Percentiles rank a stretch among this genome's conserved stretches.
Evolutionary conservation across 2,113 vertebrate genomes (phyloP).

Genomic region (Zosterops japonicus): DNA sequence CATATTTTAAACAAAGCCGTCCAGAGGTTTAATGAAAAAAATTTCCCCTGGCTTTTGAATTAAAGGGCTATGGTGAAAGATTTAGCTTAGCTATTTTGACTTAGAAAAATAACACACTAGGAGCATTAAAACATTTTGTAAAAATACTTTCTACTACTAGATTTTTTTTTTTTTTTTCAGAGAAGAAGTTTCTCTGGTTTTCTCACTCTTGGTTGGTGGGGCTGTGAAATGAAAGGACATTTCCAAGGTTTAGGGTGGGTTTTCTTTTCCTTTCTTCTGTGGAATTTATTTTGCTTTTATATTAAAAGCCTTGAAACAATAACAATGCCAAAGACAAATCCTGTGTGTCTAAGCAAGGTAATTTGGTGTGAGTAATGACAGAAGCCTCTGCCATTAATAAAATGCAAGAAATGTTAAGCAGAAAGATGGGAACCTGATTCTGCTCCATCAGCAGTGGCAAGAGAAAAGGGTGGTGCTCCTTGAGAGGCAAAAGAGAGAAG

Average conservation of each 20-base stretch:
- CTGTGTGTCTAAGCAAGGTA: background rate
- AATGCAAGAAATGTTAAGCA: background rate
- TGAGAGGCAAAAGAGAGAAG: background rate
- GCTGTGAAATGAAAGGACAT: background rate
- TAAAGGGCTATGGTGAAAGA: constrained; percentile 66
- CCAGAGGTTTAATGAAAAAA: constrained; percentile 71
- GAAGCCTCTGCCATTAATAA: background rate
- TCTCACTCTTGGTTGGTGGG: background rate
- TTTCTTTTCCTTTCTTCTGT: background rate
- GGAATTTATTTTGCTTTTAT: constrained; percentile 45
- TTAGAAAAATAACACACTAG: constrained; percentile 58
- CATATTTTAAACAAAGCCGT: constrained; percentile 66
- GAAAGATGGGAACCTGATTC: background rate
- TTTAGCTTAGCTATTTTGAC: constrained; percentile 61
- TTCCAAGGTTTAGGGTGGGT: background rate
- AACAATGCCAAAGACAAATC: background rate
- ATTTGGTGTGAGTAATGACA: constrained; percentile 2
- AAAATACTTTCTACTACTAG: constrained; percentile 38
- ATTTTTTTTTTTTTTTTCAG: background rate
- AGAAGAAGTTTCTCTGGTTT: background rate
- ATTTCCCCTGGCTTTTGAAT: constrained; percentile 65
- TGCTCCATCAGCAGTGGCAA: background rate
- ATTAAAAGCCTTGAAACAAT: constrained; percentile 40
- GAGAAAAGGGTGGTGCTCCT: background rate
- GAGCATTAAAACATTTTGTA: constrained; percentile 48